Base-by-base conservation (phyloP, 2,888 invertebrate genomes). In the Meta bourneti region DNA sequence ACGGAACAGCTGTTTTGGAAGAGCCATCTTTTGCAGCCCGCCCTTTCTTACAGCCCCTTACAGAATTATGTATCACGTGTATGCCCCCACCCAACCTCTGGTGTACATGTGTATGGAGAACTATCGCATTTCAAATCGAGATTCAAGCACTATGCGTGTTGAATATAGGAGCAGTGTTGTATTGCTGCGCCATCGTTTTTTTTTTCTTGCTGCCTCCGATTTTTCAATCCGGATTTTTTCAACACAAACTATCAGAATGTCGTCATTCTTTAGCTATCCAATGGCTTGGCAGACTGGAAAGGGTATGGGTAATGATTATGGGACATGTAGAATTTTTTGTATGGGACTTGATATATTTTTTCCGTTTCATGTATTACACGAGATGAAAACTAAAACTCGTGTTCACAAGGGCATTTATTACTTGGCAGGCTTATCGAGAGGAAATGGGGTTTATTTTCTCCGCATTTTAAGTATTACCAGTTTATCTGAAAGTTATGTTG, bases 11-110 rank as follows among this genome's bases (percentile, higher is more conserved):
- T 77, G 83, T 83, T 77, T 77, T 7, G 85, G 69, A 85, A n/a
- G 52, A 34, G 84, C 54, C 52, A 84, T 75, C 74, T 51, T 52
- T 78, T 78, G 52, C 52, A 52, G 52, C 51, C 79, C 34, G 11
- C 85, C 70, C 51, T 77, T 77, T 61, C 7, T 61, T 69, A 75
- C 77, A 75, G 85, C 75, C 85, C 85, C 61, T 85, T 85, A 69
- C 85, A 61, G 85, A 85, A 85, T 85, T 85, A 85, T 85, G 85
- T 85, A 85, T 85, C 74, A 69, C 85, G 54, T 54, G 54, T 83
- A 19, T 54, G 52, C 80, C 80, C n/a, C 80, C 61, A 48, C 13
- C 19, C 77, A 34, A 20, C n/a, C 49, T n/a, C 8, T 16, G 69
- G 34, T 34, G 34, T 34, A 34, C 34, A 34, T 34, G 34, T 34